Percentiles rank a stretch among this genome's conserved stretches.
These are phyloP conservation scores for Parauchenoglanis punctatus DNA, from an alignment of 2,797 vertebrate species.

Conservation along the genomic window DNA sequence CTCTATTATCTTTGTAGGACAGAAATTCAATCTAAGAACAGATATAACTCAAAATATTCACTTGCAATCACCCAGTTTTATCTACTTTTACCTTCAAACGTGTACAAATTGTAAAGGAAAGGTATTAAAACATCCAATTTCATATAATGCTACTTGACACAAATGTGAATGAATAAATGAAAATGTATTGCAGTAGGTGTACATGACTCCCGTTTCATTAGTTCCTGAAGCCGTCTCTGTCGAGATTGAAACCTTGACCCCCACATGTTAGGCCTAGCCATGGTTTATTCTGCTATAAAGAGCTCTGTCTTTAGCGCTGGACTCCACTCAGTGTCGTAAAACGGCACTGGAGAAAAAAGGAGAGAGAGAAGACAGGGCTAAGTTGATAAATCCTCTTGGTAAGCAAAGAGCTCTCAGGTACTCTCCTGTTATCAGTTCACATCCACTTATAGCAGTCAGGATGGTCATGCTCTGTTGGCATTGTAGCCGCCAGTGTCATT, in stretches of 20 bases:
- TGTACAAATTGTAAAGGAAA: background rate
- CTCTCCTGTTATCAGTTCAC: slow-evolving; percentile 72
- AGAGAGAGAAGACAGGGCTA: slow-evolving; percentile 52
- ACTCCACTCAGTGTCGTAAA: slow-evolving; percentile 63
- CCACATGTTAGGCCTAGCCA: slow-evolving; percentile 45
- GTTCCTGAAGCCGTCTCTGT: slow-evolving; percentile 30
- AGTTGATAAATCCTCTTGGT: slow-evolving; percentile 59
- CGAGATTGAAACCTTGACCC: slow-evolving; percentile 66
- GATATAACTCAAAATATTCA: background rate
- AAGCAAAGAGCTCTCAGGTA: slow-evolving; percentile 69
- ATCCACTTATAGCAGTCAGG: slow-evolving; percentile 77
- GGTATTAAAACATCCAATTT: background rate
- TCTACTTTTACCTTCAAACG: background rate
- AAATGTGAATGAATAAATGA: slow-evolving; percentile 36
- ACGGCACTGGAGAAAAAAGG: slow-evolving; percentile 57
- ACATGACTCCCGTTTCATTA: slow-evolving; percentile 47
- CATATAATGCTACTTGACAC: background rate
- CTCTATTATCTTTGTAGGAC: background rate
- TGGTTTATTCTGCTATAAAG: slow-evolving; percentile 57
- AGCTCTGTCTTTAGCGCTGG: slow-evolving; percentile 52
- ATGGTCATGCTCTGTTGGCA: slow-evolving; percentile 63
- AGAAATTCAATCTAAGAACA: background rate
- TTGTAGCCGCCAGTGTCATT: slow-evolving; percentile 70
- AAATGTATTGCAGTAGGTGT: slow-evolving; percentile 21
- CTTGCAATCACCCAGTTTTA: background rate